Evolutionary conservation across 2,113 vertebrate genomes (phyloP).

Genomic region (Nothocercus nigrocapillus): DNA sequence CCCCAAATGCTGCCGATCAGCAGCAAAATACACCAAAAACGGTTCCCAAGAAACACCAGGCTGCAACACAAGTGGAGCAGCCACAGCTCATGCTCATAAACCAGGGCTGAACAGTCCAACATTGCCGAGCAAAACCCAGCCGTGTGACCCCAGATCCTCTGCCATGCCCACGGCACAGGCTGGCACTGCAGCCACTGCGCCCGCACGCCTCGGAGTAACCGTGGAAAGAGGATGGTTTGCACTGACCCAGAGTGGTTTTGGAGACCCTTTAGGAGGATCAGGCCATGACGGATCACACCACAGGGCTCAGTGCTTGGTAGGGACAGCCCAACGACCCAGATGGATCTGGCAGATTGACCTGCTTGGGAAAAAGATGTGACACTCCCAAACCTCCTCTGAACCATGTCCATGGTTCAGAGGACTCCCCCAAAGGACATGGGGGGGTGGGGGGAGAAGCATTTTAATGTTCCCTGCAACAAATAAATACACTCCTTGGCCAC

Average conservation of each 20-base stretch:
- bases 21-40: neutral
- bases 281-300: neutral
- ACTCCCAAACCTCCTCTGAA: neutral
- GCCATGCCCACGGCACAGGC: neutral
- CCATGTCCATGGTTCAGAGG: too few relatives aligned
- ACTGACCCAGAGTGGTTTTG: accelerated
- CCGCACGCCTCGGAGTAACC: neutral
- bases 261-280: neutral
- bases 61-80: neutral
- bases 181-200: neutral
- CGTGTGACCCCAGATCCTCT: neutral
- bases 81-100: neutral
- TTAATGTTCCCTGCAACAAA: neutral
- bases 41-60: neutral
- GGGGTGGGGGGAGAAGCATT: neutral
- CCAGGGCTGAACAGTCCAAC: neutral
- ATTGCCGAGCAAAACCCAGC: accelerated
- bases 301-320: neutral
- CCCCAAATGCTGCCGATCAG: neutral
- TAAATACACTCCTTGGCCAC: accelerated
- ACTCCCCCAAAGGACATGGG: too few relatives aligned
- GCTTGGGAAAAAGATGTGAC: neutral
- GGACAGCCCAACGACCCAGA: neutral
- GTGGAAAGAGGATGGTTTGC: too few relatives aligned
- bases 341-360: neutral